phyloP scores from a whole-genome alignment of 2,797 vertebrate species.

The Helarctos malayanus region DNA sequence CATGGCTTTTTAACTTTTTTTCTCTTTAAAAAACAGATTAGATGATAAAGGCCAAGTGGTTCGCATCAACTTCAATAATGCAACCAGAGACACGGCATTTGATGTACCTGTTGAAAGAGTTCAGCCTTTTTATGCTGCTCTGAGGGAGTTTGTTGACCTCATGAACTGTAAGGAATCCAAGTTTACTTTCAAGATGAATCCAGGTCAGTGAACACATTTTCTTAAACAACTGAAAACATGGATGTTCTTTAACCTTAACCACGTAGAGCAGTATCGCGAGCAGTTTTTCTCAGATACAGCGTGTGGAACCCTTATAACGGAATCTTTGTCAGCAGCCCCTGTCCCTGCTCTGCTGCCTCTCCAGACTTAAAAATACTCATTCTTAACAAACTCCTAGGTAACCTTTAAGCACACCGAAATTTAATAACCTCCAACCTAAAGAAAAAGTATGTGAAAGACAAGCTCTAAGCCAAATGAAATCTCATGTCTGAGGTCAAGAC shows the following conservation, averaged over 20 bases:
- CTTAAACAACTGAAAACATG: background rate
- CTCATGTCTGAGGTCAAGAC: background rate
- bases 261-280: background rate
- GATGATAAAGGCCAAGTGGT: slow-evolving; percentile 90
- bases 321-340: background rate
- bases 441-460: slow-evolving; percentile 1
- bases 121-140: slow-evolving; percentile 94
- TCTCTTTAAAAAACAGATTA: slow-evolving; percentile 87
- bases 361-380: background rate
- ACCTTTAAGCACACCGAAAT: background rate
- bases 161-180: slow-evolving; percentile 92
- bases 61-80: slow-evolving; percentile 97
- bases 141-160: slow-evolving; percentile 93
- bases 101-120: slow-evolving; percentile 94
- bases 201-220: slow-evolving; percentile 91
- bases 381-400: background rate
- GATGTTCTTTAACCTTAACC: background rate
- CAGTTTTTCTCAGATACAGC: background rate
- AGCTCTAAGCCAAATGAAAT: background rate
- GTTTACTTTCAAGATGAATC: slow-evolving; percentile 94
- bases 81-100: slow-evolving; percentile 95
- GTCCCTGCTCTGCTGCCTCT: background rate
- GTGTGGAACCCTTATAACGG: background rate
- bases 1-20: slow-evolving; percentile 15
- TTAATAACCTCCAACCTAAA: background rate